Evolutionary conservation across 2,113 vertebrate genomes (phyloP).

Genomic region (Anguilla japonica): DNA sequence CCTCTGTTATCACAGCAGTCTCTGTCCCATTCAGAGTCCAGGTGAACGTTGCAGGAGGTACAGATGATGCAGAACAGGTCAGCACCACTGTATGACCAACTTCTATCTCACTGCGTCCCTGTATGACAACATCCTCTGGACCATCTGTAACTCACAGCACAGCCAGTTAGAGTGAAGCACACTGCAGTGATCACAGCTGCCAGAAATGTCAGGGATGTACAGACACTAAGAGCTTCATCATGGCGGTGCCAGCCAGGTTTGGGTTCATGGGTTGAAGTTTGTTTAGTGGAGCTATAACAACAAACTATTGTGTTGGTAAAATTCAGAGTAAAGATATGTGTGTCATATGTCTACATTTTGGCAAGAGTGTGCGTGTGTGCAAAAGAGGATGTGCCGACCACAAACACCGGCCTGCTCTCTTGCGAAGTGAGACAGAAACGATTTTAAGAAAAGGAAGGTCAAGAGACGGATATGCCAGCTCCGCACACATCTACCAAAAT

Average conservation of each 20-base stretch:
- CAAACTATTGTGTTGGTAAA: neutral
- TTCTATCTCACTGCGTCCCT: accelerated
- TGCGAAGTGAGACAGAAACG: too few species aligned
- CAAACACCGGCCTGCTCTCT: too few species aligned
- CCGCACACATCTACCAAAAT: too few species aligned
- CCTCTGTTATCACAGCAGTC: accelerated
- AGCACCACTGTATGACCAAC: neutral
- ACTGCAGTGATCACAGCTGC: neutral
- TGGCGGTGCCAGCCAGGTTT: neutral
- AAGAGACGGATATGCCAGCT: too few species aligned
- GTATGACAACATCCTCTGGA: slow-evolving; percentile 38
- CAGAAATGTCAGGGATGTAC: neutral
- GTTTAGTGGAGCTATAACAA: neutral
- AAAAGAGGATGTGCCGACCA: too few species aligned
- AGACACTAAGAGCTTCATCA: neutral
- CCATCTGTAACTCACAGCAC: slow-evolving; percentile 56
- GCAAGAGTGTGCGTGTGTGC: too few species aligned
- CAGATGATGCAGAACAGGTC: slow-evolving; percentile 39
- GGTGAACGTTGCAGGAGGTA: slow-evolving; percentile 47
- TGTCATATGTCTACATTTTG: too few species aligned
- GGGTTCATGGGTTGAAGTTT: neutral
- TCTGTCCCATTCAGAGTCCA: slow-evolving; percentile 61
- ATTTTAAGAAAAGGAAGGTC: too few species aligned
- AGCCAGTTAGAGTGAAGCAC: neutral
- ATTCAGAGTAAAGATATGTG: too few species aligned